Percentiles rank a stretch among this genome's conserved stretches.
Evolutionary conservation across 2,888 invertebrate species (phyloP).

Genomic region (Nemotelus nigrinus): DNA sequence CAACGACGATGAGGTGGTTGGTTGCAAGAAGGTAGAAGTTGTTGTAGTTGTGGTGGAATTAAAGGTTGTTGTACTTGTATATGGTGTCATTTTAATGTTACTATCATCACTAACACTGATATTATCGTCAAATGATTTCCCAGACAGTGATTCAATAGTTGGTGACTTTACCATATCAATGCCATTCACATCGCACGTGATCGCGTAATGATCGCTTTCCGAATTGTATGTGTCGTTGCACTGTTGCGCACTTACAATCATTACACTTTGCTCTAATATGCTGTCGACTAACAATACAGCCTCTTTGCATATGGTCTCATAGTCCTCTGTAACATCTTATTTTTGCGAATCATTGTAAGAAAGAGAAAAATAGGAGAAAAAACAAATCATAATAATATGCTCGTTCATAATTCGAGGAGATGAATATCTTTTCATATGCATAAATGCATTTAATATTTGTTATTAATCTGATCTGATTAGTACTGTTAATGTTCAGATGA

Average conservation of each 20-base stretch:
- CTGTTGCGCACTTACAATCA: constrained; percentile 59
- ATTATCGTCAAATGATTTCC: constrained; percentile 64
- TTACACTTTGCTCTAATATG: constrained; percentile 63
- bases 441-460: too few species aligned
- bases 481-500: too few species aligned
- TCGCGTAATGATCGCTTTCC: constrained; percentile 64
- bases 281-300: constrained; percentile 63
- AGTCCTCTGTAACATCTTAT: constrained; percentile 30
- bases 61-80: constrained; percentile 38
- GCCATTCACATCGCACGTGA: constrained; percentile 63
- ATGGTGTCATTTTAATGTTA: constrained; percentile 41
- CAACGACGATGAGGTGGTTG: constrained; percentile 40
- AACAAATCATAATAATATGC: constrained; percentile 37
- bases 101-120: constrained; percentile 62
- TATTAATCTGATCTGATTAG: too few species aligned
- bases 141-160: constrained; percentile 64
- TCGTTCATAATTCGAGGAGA: neutral
- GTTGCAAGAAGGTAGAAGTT: constrained; percentile 23
- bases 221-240: constrained; percentile 57
- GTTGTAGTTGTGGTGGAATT: constrained; percentile 38
- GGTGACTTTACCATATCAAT: constrained; percentile 63
- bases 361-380: constrained; percentile 24
- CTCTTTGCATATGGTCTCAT: constrained; percentile 59
- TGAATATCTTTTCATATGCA: neutral
- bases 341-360: constrained; percentile 34